Evolutionary conservation across 2,113 vertebrate genomes (phyloP).

Genomic region (Notothenia coriiceps): DNA sequence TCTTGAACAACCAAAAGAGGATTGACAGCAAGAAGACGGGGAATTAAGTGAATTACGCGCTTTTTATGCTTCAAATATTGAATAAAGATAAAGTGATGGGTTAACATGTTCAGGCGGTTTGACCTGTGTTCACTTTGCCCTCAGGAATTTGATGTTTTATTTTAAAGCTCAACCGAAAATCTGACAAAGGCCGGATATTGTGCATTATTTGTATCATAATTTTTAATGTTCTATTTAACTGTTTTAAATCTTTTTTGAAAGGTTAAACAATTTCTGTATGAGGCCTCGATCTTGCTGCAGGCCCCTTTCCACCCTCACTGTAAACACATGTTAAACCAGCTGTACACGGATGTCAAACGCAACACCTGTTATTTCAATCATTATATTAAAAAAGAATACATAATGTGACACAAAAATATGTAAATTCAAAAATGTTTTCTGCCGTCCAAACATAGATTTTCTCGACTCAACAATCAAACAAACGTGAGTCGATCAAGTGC

Average conservation of each 20-base stretch:
- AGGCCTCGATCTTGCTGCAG: slow-evolving; percentile 38
- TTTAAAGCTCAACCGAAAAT: slow-evolving; percentile 5
- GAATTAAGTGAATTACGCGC: not conserved
- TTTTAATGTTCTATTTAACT: not conserved
- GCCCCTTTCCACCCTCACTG: slow-evolving; percentile 15
- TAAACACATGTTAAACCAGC: slow-evolving; percentile 1
- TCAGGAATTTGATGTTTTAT: slow-evolving; percentile 3
- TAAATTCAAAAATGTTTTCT: not conserved
- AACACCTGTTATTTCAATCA: not conserved
- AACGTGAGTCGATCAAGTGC: slow-evolving; percentile 72
- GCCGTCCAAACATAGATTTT: not conserved
- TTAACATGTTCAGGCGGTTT: not conserved
- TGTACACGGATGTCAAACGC: slow-evolving; percentile 1
- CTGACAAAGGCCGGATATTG: not conserved
- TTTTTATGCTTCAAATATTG: not conserved
- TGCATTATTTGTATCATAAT: not conserved
- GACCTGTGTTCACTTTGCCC: slow-evolving; percentile 8
- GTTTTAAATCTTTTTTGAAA: not conserved
- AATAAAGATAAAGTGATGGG: not conserved
- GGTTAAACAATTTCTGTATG: not conserved
- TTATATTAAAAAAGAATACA: not conserved
- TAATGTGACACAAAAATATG: not conserved
- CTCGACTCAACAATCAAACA: slow-evolving; percentile 72
- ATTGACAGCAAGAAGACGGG: not conserved
- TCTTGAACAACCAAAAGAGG: not conserved